Evolutionary conservation across 2,113 vertebrate genomes (phyloP).

Genomic region (Orthochromis indermauri): DNA sequence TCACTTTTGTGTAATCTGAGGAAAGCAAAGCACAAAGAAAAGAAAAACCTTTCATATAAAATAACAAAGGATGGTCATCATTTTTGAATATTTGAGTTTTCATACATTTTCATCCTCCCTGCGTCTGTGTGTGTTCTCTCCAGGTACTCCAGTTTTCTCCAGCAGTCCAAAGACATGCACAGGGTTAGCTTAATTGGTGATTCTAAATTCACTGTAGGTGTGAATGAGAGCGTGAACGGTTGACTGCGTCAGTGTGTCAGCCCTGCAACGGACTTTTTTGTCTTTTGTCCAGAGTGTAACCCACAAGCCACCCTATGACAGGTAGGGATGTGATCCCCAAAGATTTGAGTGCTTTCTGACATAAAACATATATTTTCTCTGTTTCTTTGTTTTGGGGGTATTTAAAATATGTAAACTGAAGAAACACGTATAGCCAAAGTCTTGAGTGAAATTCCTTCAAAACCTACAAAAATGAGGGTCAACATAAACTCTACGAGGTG

Average conservation of each 20-base stretch:
- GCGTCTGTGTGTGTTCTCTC: neutral
- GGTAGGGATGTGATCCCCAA: neutral
- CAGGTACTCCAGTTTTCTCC: neutral
- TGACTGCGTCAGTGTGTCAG: neutral
- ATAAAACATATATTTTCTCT: fast-evolving
- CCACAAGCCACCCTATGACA: neutral
- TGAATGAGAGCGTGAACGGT: neutral
- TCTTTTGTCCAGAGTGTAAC: neutral
- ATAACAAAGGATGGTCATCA: neutral
- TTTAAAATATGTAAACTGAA: neutral
- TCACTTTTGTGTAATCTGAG: neutral
- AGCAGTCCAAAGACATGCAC: neutral
- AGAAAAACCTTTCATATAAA: neutral
- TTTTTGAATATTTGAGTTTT: neutral
- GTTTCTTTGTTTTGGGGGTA: neutral
- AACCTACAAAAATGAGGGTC: neutral
- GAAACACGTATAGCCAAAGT: neutral
- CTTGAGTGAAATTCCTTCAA: neutral
- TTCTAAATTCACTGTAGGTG: neutral
- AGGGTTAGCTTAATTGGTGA: neutral
- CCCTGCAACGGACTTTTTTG: neutral
- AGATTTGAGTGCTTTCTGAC: neutral
- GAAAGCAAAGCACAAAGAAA: neutral
- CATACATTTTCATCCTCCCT: neutral
- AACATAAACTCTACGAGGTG: neutral